Base-by-base conservation (phyloP, 1,140 invertebrate species). In the Triops longicaudatus region DNA sequence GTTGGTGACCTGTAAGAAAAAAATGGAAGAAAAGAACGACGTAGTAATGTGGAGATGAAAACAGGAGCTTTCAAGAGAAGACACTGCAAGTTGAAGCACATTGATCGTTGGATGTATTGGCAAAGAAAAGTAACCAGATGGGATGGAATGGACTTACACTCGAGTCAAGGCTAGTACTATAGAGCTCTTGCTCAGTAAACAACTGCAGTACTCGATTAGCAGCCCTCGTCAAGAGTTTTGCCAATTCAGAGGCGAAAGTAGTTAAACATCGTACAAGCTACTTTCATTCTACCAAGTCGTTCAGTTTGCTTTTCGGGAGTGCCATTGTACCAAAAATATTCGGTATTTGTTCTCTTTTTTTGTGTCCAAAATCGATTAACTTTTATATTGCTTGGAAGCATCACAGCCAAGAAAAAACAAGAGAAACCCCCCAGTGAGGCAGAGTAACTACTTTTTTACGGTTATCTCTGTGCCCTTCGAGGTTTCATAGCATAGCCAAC, bases 1-100 rank as follows among this genome's bases (percentile, higher is more conserved):
- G 76, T 37, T 37, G 71, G 26, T 77, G 37, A 14, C 74, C 71
- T 41, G n/a, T 41, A 73, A 73, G 12, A 44, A 73, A 77, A 12
- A 42, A 73, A 22, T n/a, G n/a, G n/a, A 43, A 27, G 41, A 44
- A 42, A 63, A 17, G 50, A 63, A 63, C 9, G 17, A 63, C 2
- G 31, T 37, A 37, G 31, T 7, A 37, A 37, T 7, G 31, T 4
- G 31, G 31, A 37, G 31, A 37, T 4, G 31, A 37, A 37, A 37
- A 37, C 7, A 37, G 7, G 31, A 37, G 31, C 31, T 63, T 63
- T 22, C 14, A 12, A 22, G 10, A 6, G 50, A 63, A 63, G 50
- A n/a, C 14, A 63, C 50, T 22, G 22, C 10, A 63, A 63, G 14
- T 63, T 22, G 50, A 22, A 63, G 50, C 50, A 63, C 50, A 63